Evolutionary conservation across 2,113 vertebrate species (phyloP).

Genomic region (Seriola aureovittata): DNA sequence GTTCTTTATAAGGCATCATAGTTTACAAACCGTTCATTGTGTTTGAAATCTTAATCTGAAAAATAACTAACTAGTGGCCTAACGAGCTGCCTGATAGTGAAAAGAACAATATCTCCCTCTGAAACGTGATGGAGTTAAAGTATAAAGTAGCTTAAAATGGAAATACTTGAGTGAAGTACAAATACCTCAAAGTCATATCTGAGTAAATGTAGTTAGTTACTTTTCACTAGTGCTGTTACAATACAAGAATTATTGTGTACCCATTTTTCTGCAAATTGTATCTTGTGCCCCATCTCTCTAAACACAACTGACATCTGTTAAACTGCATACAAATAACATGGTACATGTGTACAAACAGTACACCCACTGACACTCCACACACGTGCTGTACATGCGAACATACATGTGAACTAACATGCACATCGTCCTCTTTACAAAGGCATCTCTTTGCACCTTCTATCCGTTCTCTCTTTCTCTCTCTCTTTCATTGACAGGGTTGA

Average conservation of each 20-base stretch:
- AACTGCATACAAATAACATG: background rate
- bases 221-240: background rate
- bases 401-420: constrained; percentile 38
- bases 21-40: background rate
- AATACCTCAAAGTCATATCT: no score
- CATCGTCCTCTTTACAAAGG: constrained; percentile 43
- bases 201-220: background rate
- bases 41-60: background rate
- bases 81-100: no score
- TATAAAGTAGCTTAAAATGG: no score
- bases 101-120: no score
- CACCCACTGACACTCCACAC: background rate
- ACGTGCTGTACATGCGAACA: constrained; percentile 11
- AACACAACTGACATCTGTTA: background rate
- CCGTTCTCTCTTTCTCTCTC: constrained; percentile 46
- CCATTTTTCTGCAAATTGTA: no score
- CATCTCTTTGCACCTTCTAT: constrained; percentile 46
- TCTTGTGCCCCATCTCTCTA: background rate
- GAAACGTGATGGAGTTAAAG: background rate
- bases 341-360: constrained; percentile 6
- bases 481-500: constrained; percentile 74
- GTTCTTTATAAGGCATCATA: background rate
- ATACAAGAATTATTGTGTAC: no score
- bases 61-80: no score
- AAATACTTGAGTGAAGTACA: no score